Evolutionary conservation across 2,797 vertebrate genomes (phyloP).

Genomic region (Eospalax fontanierii): DNA sequence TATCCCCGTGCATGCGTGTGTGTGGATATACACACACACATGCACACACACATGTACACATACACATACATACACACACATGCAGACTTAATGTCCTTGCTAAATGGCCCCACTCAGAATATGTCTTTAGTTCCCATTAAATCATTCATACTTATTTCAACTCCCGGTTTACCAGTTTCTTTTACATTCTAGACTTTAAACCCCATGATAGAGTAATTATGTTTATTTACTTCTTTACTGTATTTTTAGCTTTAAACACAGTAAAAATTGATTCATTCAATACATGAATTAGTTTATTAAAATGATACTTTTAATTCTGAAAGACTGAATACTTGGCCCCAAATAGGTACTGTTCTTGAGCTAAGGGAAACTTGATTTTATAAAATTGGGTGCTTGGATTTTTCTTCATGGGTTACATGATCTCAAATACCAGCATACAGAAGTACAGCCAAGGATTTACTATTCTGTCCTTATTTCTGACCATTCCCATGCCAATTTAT

Average conservation of each 20-base stretch:
- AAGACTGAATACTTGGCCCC: not conserved
- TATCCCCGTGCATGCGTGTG: not conserved
- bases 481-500: not conserved
- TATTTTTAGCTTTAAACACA: slow-evolving; percentile 55
- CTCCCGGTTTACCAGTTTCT: not conserved
- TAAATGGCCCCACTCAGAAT: not conserved
- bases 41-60: not conserved
- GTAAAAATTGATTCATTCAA: not conserved
- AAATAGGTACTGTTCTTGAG: not conserved
- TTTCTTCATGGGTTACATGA: slow-evolving; percentile 46
- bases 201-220: not conserved
- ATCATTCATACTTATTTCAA: not conserved
- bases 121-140: not conserved
- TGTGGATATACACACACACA: not conserved
- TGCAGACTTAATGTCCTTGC: not conserved
- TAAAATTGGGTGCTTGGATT: not conserved
- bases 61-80: not conserved
- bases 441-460: slow-evolving; percentile 33
- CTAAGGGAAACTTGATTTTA: slow-evolving; percentile 54
- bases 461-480: not conserved
- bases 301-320: not conserved
- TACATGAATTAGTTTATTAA: not conserved
- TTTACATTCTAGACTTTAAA: slow-evolving; percentile 8
- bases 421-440: slow-evolving; percentile 29
- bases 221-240: not conserved